A percentile compares a stretch with the other conserved stretches of the same genome.
Conservation (phyloP, 2,797 vertebrate genomes). For the Xenops minutus region DNA sequence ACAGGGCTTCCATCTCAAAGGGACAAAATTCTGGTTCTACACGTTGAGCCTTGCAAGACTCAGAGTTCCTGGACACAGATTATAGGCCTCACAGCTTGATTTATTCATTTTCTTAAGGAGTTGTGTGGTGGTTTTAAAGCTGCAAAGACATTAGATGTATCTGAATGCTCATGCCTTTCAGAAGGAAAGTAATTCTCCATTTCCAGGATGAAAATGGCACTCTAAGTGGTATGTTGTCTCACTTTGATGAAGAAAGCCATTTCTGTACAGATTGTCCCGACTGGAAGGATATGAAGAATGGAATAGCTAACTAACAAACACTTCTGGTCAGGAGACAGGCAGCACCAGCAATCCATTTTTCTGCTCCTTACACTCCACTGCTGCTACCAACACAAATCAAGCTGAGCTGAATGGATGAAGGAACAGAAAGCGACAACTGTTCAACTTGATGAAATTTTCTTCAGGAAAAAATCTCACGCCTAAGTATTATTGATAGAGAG, state of each 20-base stretch:
- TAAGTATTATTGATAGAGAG: background rate
- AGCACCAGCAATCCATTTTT: background rate
- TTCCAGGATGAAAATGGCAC: slow-evolving; percentile 2
- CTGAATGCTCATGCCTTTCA: background rate
- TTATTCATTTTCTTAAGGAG: background rate
- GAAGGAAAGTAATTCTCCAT: slow-evolving; percentile 1
- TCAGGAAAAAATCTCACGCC: background rate
- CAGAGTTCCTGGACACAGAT: background rate
- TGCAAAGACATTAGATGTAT: background rate
- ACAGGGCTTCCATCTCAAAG: background rate
- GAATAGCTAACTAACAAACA: background rate
- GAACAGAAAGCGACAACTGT: background rate
- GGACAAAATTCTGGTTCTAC: background rate
- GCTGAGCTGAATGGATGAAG: background rate
- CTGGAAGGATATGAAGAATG: background rate
- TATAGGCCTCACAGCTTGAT: background rate
- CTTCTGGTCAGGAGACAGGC: background rate
- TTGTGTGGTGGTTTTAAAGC: background rate
- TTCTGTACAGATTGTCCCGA: background rate
- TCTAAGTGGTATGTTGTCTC: background rate
- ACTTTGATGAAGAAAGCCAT: background rate
- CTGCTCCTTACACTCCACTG: background rate
- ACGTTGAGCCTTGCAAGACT: background rate
- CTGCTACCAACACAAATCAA: background rate
- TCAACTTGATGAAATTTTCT: background rate